Base-by-base conservation (phyloP, 2,888 invertebrate species). In the Cepaea hortensis region DNA sequence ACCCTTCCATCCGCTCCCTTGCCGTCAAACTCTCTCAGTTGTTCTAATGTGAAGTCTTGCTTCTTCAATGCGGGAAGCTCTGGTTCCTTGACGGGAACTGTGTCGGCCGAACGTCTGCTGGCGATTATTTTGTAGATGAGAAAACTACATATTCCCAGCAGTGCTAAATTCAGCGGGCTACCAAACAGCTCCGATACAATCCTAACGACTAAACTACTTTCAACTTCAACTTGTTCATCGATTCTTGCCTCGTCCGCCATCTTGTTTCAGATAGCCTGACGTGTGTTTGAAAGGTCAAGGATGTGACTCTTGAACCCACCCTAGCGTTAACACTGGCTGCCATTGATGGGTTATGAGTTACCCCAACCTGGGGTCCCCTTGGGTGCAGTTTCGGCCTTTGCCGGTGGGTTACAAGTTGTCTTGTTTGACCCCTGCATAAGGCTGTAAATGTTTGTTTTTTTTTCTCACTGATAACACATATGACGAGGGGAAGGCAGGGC, bases 41-140 rank as follows among this genome's bases (percentile, higher is more conserved):
- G 98, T 91, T 97, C 96, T 75, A 97, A 95, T 4, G 97, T 98
- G 95, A 99, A 98, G 94, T 99, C 99, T 92, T 96, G 96, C 90
- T 95, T 95, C 91, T 97, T 96, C 93, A 98, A 93, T 95, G 97
- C 97, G 18, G 98, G 97, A 90, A 98, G 94, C 91, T 96, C 95
- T 18, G 96, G 96, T 91, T 96, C 95, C 85, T 93, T 93, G 55
- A 95, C 94, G 48, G 87, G 88, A 15, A 89, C 85, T 20, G 90
- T 89, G 11, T 89, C 90, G 50, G 90, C 87, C n/a, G 89, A 89
- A 77, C 91, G 90, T 84, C 92, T 91, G 46, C 93, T 91, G 2
- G 90, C 96, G 80, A 96, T 94, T 88, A 97, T 97, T 95, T 97
- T 97, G 93, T 97, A 97, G 46, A 97, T 95, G 87, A 97, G 95